These are phyloP conservation scores for Caenorhabditis sinica DNA, from an alignment of 2,888 invertebrate genomes.

Conservation along the genomic window DNA sequence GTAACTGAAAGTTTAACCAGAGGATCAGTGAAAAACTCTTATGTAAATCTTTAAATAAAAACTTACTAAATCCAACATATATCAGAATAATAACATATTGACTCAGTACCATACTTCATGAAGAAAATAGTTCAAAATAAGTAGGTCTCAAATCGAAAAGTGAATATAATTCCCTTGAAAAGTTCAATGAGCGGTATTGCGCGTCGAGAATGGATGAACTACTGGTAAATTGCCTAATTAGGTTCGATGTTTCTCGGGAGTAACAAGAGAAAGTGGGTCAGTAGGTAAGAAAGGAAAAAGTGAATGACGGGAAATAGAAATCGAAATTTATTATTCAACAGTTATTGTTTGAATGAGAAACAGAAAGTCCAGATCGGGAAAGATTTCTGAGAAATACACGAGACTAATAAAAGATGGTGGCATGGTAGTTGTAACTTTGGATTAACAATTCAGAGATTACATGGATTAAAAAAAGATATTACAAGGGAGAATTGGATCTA, in stretches of 20 bases:
- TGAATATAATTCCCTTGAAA: background rate
- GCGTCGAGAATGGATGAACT: constrained; percentile 29
- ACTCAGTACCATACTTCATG: constrained; percentile 32
- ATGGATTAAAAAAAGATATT: too few species aligned
- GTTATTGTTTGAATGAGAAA: constrained; percentile 5
- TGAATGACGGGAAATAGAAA: background rate
- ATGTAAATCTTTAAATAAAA: background rate
- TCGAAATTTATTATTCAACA: constrained; percentile 31
- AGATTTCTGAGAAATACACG: background rate
- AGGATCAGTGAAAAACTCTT: background rate
- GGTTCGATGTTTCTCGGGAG: constrained; percentile 46
- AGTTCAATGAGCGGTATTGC: constrained; percentile 38
- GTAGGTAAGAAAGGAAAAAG: constrained; percentile 31
- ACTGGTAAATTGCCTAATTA: constrained; percentile 50
- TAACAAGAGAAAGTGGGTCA: constrained; percentile 53
- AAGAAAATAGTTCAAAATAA: constrained; percentile 9
- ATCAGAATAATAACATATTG: background rate
- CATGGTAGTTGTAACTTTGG: too few species aligned
- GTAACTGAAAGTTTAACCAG: background rate
- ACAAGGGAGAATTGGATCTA: too few species aligned
- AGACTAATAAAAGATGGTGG: background rate
- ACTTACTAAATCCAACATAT: constrained; percentile 12
- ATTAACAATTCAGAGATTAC: too few species aligned
- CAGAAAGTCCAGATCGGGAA: background rate
- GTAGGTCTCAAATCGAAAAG: background rate